phyloP scores from a whole-genome alignment of 64 coral and sea anemone species.

The Cladopsammia gracilis region DNA sequence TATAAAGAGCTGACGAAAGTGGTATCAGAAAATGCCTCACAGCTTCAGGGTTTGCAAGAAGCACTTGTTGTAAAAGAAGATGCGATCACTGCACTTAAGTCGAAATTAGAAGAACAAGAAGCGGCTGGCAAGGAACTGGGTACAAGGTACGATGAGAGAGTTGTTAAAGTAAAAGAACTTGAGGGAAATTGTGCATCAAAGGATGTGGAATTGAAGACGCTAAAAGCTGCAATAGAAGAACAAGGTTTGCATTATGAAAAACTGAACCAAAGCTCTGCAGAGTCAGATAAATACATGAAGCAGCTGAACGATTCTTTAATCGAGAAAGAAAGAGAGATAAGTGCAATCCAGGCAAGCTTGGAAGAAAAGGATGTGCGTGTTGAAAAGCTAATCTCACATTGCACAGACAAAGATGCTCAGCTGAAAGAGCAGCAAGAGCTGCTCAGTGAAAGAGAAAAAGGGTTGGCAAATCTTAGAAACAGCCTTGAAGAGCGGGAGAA shows the following conservation, averaged over 20 bases:
- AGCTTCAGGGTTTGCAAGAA: conserved; percentile 3
- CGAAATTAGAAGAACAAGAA: conserved; percentile 57
- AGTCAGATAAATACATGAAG: conserved; percentile 48
- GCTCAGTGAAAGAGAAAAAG: conserved; percentile 26
- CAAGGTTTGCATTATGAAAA: conserved; percentile 48
- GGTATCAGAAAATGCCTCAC: neutral
- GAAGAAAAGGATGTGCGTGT: conserved; percentile 50
- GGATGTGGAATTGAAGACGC: conserved; percentile 52
- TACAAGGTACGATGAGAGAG: neutral
- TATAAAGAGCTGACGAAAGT: neutral
- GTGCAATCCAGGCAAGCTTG: conserved; percentile 38
- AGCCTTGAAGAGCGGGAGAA: conserved; percentile 19
- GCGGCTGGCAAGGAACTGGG: neutral
- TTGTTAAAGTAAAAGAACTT: conserved; percentile 34
- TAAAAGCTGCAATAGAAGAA: conserved; percentile 30
- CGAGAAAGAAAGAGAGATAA: conserved; percentile 56
- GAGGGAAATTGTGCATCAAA: conserved; percentile 53
- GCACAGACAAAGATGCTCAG: conserved; percentile 1
- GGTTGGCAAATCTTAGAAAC: conserved; percentile 47
- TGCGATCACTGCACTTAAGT: conserved; percentile 61
- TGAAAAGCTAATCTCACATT: conserved; percentile 5
- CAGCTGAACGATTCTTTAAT: conserved; percentile 29
- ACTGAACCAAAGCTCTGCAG: conserved; percentile 47
- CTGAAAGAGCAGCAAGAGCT: conserved; percentile 16
- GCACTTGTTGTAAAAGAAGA: conserved; percentile 49